These are phyloP conservation scores for Wasmannia auropunctata DNA, from an alignment of 1,140 invertebrate species.

Conservation along the genomic window DNA sequence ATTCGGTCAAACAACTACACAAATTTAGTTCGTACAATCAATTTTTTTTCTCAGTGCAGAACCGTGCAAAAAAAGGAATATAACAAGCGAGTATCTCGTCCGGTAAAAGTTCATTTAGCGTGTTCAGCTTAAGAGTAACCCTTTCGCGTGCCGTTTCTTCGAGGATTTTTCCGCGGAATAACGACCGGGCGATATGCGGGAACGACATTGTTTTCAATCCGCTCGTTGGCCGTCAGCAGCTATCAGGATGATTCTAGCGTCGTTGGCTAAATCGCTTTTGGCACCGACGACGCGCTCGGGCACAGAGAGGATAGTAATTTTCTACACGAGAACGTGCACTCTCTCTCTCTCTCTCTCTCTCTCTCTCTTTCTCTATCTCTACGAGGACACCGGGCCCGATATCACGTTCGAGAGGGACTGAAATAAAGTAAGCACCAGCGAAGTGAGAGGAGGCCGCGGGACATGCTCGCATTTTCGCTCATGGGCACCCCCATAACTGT, in stretches of 20 bases:
- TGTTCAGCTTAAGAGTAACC: neutral
- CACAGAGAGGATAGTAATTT: constrained; percentile 51
- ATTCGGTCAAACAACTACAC: too few species aligned
- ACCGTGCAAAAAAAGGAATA: neutral
- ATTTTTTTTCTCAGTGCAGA: too few species aligned
- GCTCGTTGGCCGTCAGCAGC: constrained; percentile 41
- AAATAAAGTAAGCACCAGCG: constrained; percentile 36
- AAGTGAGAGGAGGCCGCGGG: neutral
- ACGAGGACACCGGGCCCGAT: constrained; percentile 8
- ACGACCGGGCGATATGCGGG: constrained; percentile 32
- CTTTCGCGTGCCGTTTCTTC: neutral
- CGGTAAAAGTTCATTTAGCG: neutral
- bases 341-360: neutral
- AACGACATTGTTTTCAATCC: constrained; percentile 55
- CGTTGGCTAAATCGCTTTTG: constrained; percentile 52
- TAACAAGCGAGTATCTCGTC: neutral
- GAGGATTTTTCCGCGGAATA: neutral
- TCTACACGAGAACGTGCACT: constrained; percentile 34
- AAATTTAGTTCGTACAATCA: too few species aligned
- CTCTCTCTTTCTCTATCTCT: neutral
- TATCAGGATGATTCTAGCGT: constrained; percentile 30
- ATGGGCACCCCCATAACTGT: constrained; percentile 65
- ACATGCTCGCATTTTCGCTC: constrained; percentile 54
- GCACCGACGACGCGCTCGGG: constrained; percentile 27
- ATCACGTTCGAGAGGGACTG: constrained; percentile 4